Evolutionary conservation across 2,797 vertebrate species (phyloP), one percentile per base, ranked within the genome.

Genomic region (Chelon auratus): DNA sequence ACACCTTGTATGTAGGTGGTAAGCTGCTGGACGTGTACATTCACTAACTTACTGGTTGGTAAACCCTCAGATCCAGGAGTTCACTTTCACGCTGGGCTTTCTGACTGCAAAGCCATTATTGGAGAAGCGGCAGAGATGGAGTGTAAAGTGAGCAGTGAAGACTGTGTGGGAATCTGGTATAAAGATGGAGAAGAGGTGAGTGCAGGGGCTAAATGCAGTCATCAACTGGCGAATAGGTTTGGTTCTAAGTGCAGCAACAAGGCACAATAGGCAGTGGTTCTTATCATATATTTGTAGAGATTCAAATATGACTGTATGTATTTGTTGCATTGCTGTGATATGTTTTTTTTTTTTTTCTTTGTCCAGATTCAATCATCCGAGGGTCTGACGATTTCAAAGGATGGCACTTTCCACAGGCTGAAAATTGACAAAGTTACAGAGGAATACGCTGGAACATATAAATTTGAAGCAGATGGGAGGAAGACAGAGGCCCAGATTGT

Each of bases 141-240:
- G 66, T 97, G 96, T 69, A 94, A 94, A 80, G 82, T 97, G 79
- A 95, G 92, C 90, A 93, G 78, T 0, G 92, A 95, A 26, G 92
- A 95, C 0, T 93, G 95, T 52, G 75, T 87, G 2, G 96, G 96
- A n/a, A 54, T 80, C 68, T 97, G 97, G 97, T 97, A 94, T 85
- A 97, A 95, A 86, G 95, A 97, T 65, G 96, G 96, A 42, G 75
- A 88, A 0, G 93, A 98, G 95, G 97, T 98, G 80, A 78, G 73
- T 5, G 2, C 14, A 14, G 4, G 11, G 14, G 45, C 15, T 13
- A 47, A 47, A 72, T 47, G 3, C 24, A 39, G 10, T 62, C 3
- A 58, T 61, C 15, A 54, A 51, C 53, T 20, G 58, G n/a, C n/a
- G 24, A 14, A 22, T 26, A 26, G 47, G 2, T 3, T 22, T 42